phyloP scores from a whole-genome alignment of 2,888 invertebrate species.

The Lycophotia porphyrea region DNA sequence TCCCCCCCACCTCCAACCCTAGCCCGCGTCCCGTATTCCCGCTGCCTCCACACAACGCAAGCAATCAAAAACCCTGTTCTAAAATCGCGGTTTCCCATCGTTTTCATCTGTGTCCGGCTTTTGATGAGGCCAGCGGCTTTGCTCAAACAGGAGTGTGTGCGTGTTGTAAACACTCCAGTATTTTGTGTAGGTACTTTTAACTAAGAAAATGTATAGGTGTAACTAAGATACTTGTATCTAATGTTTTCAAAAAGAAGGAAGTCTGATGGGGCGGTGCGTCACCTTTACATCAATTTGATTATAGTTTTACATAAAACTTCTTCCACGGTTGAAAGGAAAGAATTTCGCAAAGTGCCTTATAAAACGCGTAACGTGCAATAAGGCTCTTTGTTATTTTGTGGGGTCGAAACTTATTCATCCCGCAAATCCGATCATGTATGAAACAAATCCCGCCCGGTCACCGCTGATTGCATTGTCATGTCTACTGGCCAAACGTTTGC shows the following conservation, averaged over 20 bases:
- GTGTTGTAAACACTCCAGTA: conserved; percentile 3
- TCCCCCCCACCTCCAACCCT: conserved; percentile 23
- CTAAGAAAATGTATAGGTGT: neutral
- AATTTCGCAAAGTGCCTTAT: conserved; percentile 87
- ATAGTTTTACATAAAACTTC: conserved; percentile 69
- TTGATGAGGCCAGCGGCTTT: conserved; percentile 63
- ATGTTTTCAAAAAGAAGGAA: neutral
- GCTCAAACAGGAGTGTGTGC: conserved; percentile 3
- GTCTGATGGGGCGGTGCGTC: neutral
- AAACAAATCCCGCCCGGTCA: conserved; percentile 90
- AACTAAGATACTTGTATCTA: neutral
- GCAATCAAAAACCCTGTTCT: conserved; percentile 85
- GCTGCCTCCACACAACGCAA: conserved; percentile 63
- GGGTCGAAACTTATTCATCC: conserved; percentile 90
- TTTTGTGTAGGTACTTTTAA: neutral
- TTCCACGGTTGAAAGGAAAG: conserved; percentile 73
- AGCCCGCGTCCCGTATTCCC: conserved; percentile 27
- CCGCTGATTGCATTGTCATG: conserved; percentile 91
- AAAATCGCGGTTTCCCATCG: conserved; percentile 80
- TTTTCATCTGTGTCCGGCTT: conserved; percentile 82
- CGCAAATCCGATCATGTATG: conserved; percentile 90
- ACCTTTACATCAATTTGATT: conserved; percentile 42
- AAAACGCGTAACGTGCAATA: conserved; percentile 86
- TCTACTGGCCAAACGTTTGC: conserved; percentile 76
- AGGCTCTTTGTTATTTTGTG: conserved; percentile 88